Base-by-base conservation (phyloP, 2,888 invertebrate species). In the Congeria kusceri region DNA sequence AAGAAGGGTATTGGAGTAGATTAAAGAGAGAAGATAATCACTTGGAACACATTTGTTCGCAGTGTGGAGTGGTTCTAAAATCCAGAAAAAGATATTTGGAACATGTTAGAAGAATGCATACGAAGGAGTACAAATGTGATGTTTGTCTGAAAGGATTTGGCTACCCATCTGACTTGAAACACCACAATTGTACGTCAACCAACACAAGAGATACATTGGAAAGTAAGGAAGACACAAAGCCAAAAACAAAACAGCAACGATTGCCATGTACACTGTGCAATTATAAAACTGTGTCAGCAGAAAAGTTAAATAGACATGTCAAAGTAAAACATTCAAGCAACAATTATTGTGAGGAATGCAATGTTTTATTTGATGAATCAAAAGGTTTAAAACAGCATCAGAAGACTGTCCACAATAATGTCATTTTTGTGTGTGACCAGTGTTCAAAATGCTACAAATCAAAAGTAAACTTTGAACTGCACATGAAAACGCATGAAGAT, bases 401-500 rank as follows among this genome's bases (percentile, higher is more conserved):
- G 65, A 79, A 84, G 53, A 88, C 85, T 67, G 75, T 82, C 32
- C 83, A 83, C 49, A 27, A 63, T 46, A 83, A 81, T 20, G 78
- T 84, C 5, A 66, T 81, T 39, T 79, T 85, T 57, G 87, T 86
- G 53, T 91, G 91, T 86, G 87, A 89, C 64, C 77, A 88, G 20
- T 91, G 91, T 82, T 88, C 89, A 15, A 86, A 87, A 64, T 65
- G 86, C 63, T 91, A 90, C 62, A 90, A 88, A 72, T 86, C 86
- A 1, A 71, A 72, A 25, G 80, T 85, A 28, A 73, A 85, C 20
- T 85, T 88, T 57, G 68, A 79, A 9, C 78, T 74, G 53, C 91
- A 91, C 67, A 77, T 87, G 56, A 85, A 86, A 72, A 86, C 81
- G 28, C 91, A 91, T 77, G 86, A 86, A 25, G 77, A 82, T 27